Evolutionary conservation across 1,140 invertebrate species (phyloP).

Genomic region (Macrosteles quadrilineatus): DNA sequence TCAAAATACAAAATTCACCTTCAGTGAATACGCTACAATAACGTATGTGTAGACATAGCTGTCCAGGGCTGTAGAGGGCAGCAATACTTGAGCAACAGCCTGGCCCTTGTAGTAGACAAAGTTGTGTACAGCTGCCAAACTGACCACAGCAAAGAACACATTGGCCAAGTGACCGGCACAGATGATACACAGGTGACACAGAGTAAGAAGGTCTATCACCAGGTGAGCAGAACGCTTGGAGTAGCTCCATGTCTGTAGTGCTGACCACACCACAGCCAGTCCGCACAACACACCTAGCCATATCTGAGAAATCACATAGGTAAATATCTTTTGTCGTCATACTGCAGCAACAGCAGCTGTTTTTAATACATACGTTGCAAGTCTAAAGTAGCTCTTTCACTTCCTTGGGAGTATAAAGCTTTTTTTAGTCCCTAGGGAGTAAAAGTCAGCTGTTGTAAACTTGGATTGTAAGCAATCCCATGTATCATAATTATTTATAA

Average conservation of each 20-base stretch:
- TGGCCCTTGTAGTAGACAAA: slow-evolving; percentile 73
- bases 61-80: slow-evolving; percentile 59
- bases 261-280: slow-evolving; percentile 61
- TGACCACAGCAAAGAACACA: slow-evolving; percentile 66
- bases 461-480: too few species aligned
- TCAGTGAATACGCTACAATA: slow-evolving; percentile 66
- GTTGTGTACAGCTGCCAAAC: slow-evolving; percentile 63
- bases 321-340: too few species aligned
- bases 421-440: too few species aligned
- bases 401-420: too few species aligned
- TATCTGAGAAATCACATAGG: slow-evolving; percentile 52
- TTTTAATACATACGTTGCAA: too few species aligned
- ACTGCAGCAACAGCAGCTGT: too few species aligned
- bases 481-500: too few species aligned
- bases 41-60: slow-evolving; percentile 60
- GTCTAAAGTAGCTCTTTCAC: too few species aligned
- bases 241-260: slow-evolving; percentile 66
- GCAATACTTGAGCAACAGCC: slow-evolving; percentile 62
- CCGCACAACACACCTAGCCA: slow-evolving; percentile 61
- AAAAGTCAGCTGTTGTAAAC: too few species aligned
- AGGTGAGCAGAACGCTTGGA: slow-evolving; percentile 52
- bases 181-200: slow-evolving; percentile 66
- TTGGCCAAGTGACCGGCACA: slow-evolving; percentile 64
- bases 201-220: slow-evolving; percentile 54
- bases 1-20: slow-evolving; percentile 52